Conservation (phyloP, 2,888 invertebrate genomes). For the Caenorhabditis wallacei region DNA sequence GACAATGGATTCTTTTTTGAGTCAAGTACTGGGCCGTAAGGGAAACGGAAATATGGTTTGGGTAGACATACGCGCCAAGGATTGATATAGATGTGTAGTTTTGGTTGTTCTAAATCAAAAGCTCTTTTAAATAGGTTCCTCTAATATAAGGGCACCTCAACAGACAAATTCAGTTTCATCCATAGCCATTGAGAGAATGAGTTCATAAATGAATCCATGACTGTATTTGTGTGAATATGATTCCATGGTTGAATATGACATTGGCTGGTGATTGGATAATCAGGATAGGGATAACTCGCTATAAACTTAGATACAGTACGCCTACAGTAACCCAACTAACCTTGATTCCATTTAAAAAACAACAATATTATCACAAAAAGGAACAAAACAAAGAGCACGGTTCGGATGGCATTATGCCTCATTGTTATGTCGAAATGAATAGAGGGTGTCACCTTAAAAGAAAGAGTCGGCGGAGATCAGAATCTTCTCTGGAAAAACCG, state of each 20-base stretch:
- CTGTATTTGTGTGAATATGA: slow-evolving; percentile 13
- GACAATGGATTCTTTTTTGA: slow-evolving; percentile 22
- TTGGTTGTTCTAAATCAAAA: slow-evolving; percentile 41
- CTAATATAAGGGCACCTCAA: slow-evolving; percentile 18
- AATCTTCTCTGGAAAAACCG: neutral
- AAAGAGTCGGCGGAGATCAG: neutral
- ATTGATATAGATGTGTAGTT: slow-evolving; percentile 34
- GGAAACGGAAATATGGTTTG: slow-evolving; percentile 39
- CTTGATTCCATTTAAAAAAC: neutral
- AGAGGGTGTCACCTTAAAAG: neutral
- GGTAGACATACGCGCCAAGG: slow-evolving; percentile 40
- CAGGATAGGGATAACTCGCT: neutral
- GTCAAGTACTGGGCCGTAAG: slow-evolving; percentile 37
- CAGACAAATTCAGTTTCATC: slow-evolving; percentile 32
- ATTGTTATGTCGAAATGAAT: neutral
- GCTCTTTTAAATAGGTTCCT: neutral
- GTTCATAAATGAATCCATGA: neutral
- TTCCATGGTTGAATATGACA: slow-evolving; percentile 33
- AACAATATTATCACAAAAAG: neutral
- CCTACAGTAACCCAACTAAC: neutral
- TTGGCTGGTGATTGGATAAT: neutral
- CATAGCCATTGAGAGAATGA: slow-evolving; percentile 41
- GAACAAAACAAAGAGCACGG: neutral
- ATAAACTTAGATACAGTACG: neutral
- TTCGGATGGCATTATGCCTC: neutral